Conservation (phyloP, 2,888 invertebrate genomes). For the Aspidapion aeneum region DNA sequence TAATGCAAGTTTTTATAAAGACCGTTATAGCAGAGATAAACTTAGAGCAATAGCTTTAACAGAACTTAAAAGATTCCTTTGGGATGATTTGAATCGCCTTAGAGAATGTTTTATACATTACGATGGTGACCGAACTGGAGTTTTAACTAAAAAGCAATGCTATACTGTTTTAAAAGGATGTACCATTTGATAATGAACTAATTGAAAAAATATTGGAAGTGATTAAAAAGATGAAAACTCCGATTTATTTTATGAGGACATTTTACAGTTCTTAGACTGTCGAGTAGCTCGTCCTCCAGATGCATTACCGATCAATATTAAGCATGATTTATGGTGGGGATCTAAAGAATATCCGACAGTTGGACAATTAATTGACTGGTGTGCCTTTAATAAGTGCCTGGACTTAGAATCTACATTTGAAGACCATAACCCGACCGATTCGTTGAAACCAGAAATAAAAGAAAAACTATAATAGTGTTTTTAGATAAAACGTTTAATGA, state of each 20-base stretch:
- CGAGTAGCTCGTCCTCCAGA: too few species aligned
- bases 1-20: slow-evolving; percentile 56
- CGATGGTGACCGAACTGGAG: slow-evolving; percentile 56
- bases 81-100: slow-evolving; percentile 65
- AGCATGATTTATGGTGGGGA: slow-evolving; percentile 51
- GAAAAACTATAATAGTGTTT: too few species aligned
- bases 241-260: too few species aligned
- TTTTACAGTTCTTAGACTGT: too few species aligned
- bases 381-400: slow-evolving; percentile 49
- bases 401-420: slow-evolving; percentile 45
- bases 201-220: slow-evolving; percentile 66
- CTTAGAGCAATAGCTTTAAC: slow-evolving; percentile 66
- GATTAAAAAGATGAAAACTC: slow-evolving; percentile 52
- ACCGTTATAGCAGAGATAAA: slow-evolving; percentile 48
- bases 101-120: slow-evolving; percentile 57
- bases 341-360: slow-evolving; percentile 46
- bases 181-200: slow-evolving; percentile 63
- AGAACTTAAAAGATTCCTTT: slow-evolving; percentile 66
- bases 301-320: too few species aligned
- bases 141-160: slow-evolving; percentile 55
- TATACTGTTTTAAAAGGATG: slow-evolving; percentile 66
- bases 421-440: too few species aligned
- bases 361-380: slow-evolving; percentile 50
- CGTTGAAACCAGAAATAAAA: too few species aligned
- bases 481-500: too few species aligned